These are phyloP conservation scores for Oryzaephilus surinamensis DNA, from an alignment of 1,140 invertebrate species.

Conservation along the genomic window DNA sequence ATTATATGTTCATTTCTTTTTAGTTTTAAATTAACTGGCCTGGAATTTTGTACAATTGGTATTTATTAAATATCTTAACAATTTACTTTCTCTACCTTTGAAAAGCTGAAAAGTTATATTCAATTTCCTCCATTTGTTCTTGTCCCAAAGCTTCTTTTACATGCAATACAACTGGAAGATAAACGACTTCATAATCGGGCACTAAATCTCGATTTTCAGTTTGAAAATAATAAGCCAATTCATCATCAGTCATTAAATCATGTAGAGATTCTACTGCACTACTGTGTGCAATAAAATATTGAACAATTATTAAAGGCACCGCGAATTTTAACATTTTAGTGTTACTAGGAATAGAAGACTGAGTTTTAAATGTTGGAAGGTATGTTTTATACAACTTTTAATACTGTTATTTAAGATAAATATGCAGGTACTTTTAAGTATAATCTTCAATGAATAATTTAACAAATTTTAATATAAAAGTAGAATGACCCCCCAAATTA, in stretches of 20 bases:
- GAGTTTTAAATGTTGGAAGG: too few relatives aligned
- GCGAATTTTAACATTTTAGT: background rate
- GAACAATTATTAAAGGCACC: too few relatives aligned
- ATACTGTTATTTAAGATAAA: background rate
- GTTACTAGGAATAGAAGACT: background rate
- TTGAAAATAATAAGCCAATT: constrained; percentile 28
- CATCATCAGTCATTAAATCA: constrained; percentile 21
- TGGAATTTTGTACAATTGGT: constrained; percentile 14
- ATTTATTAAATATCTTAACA: background rate
- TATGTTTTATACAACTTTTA: background rate
- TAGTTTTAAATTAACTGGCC: constrained; percentile 36
- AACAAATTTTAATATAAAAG: background rate
- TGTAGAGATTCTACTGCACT: constrained; percentile 15
- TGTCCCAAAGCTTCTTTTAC: constrained; percentile 6
- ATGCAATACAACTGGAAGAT: too few relatives aligned
- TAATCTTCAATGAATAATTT: background rate
- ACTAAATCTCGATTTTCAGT: constrained; percentile 14
- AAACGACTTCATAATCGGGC: constrained; percentile 29
- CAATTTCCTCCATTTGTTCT: constrained; percentile 12
- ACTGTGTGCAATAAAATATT: too few relatives aligned
- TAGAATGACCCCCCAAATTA: constrained; percentile 1
- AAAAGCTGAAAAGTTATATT: constrained; percentile 27
- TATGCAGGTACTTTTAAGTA: background rate
- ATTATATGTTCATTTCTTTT: constrained; percentile 40
- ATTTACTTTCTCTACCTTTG: constrained; percentile 26